Evolutionary conservation across 2,888 invertebrate genomes (phyloP).

Genomic region (Rhagium mordax): DNA sequence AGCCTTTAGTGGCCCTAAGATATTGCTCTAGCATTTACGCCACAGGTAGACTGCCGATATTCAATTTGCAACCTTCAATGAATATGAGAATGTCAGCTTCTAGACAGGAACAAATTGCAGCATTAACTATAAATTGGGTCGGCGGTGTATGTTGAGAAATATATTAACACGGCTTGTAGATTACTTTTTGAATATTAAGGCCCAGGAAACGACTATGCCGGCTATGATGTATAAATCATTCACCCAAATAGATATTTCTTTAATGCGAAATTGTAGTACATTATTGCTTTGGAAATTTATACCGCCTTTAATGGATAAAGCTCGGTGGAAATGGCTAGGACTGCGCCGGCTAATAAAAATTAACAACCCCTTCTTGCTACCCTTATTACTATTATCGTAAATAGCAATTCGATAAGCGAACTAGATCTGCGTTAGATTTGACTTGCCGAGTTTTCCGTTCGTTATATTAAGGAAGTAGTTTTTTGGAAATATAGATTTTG

Average conservation of each 20-base stretch:
- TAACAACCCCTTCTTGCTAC: not conserved
- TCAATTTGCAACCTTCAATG: slow-evolving; percentile 40
- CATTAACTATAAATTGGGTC: slow-evolving; percentile 48
- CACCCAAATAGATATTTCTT: slow-evolving; percentile 23
- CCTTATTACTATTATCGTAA: not conserved
- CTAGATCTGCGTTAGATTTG: too few relatives aligned
- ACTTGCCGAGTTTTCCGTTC: too few relatives aligned
- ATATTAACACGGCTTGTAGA: slow-evolving; percentile 28
- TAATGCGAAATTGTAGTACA: slow-evolving; percentile 23
- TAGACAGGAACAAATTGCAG: slow-evolving; percentile 51
- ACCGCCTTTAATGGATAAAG: not conserved
- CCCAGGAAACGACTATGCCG: slow-evolving; percentile 10
- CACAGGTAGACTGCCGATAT: slow-evolving; percentile 37
- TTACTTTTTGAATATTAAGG: slow-evolving; percentile 25
- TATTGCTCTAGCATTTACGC: slow-evolving; percentile 41
- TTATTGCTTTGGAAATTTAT: slow-evolving; percentile 13
- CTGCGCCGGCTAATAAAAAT: not conserved
- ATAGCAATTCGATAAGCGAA: too few relatives aligned
- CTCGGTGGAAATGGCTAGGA: not conserved
- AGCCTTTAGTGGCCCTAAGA: slow-evolving; percentile 22
- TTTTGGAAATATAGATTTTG: too few relatives aligned
- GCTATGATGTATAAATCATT: slow-evolving; percentile 21
- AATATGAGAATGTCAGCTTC: slow-evolving; percentile 51
- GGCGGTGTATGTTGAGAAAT: slow-evolving; percentile 33
- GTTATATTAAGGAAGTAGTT: too few relatives aligned